Evolutionary conservation across 2,888 invertebrate genomes (phyloP), one percentile per base, ranked within the genome.

Genomic region (Copidosoma aretas): DNA sequence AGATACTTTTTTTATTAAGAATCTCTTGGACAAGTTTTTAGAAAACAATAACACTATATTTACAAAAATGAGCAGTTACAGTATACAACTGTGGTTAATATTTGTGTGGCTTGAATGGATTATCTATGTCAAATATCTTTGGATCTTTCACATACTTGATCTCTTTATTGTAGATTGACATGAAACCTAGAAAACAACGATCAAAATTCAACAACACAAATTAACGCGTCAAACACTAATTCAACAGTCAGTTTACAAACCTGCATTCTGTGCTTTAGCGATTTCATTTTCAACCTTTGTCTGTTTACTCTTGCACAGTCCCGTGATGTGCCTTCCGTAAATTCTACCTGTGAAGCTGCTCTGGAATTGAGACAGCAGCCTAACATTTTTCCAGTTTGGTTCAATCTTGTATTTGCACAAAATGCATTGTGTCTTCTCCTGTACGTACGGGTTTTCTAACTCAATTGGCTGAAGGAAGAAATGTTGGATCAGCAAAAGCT

Each of bases 341-440:
- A 97, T 89, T 74, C 91, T 88, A 0, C 98, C 98, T 0, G 98
- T 98, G 81, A 93, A 95, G 0, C 95, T 92, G 43, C 98, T 98
- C 79, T 98, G 93, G 84, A 99, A 99, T 82, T 98, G 98, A 0
- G 96, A 95, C 8, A 99, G 84, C 4, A 99, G 84, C 76, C 94
- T 90, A 0, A 91, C 90, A 84, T 99, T 99, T 84, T 97, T 98
- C 80, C 94, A 97, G 82, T 95, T 89, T 0, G 95, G 91, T 0
- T 87, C 87, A n/a, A 97, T 90, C 43, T 92, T 88, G 70, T 92
- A 82, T 84, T 91, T 90, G 82, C 98, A 98, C 14, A 97, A 84
- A 75, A 97, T 89, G 80, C 97, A 98, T 73, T 87, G 83, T 24
- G 85, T 85, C 70, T 85, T 88, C 71, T 93, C 91, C 77, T 91